These are phyloP conservation scores for Proterorhinus semilunaris DNA, from an alignment of 2,113 vertebrate genomes.

Conservation along the genomic window DNA sequence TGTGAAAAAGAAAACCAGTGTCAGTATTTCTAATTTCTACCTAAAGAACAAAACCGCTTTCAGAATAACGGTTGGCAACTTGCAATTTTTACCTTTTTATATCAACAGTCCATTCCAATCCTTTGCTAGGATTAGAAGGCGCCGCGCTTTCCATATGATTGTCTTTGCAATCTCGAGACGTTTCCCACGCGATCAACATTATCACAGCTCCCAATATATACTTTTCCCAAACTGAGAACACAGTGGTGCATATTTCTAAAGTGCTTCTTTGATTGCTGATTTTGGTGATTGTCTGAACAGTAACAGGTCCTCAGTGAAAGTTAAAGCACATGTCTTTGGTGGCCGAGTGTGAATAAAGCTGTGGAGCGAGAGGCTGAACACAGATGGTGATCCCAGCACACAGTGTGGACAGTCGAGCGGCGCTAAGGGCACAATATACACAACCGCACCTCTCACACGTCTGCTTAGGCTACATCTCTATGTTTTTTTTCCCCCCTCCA, in stretches of 20 bases:
- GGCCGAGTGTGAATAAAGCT: neutral
- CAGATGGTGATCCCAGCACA: constrained; percentile 3
- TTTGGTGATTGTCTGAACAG: constrained; percentile 5
- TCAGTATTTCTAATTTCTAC: neutral
- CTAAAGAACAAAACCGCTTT: neutral
- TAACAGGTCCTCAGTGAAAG: neutral
- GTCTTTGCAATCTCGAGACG: neutral
- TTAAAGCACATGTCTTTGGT: constrained; percentile 7
- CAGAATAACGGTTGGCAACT: neutral
- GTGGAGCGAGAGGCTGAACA: neutral
- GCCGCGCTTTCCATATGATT: neutral
- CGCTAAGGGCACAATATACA: neutral
- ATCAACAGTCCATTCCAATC: neutral
- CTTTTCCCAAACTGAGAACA: neutral
- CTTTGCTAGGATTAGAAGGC: neutral
- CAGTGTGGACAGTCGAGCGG: constrained; percentile 1
- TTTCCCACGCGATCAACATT: constrained; percentile 2
- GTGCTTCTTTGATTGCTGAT: neutral
- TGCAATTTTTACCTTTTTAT: neutral
- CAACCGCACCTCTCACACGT: constrained; percentile 4
- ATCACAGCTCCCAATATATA: neutral
- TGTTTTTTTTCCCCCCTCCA: neutral
- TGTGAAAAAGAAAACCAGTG: neutral
- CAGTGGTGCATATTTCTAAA: constrained; percentile 5
- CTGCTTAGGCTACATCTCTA: neutral